phyloP scores from a whole-genome alignment of 1,140 invertebrate genomes.

The Archivesica marissinica region DNA sequence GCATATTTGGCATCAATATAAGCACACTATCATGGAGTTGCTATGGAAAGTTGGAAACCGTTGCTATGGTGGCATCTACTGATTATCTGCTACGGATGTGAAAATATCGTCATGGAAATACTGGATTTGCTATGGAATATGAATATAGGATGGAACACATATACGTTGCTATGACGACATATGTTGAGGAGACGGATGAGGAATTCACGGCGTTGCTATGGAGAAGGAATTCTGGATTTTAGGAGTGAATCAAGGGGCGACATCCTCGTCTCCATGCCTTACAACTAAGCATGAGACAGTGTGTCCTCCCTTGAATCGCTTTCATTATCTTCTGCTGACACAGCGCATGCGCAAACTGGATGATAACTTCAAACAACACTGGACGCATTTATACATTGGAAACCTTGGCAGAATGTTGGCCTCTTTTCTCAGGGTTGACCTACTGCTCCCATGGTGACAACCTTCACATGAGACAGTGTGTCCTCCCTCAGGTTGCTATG shows the following conservation, averaged over 20 bases:
- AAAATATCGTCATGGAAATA: too few species aligned
- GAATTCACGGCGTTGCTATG: not conserved
- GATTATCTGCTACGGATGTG: too few species aligned
- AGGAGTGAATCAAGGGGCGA: slow-evolving; percentile 61
- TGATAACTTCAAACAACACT: not conserved
- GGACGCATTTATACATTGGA: not conserved
- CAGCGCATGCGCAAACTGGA: not conserved
- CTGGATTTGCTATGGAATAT: too few species aligned
- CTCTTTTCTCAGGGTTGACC: slow-evolving; percentile 55
- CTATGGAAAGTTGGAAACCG: too few species aligned
- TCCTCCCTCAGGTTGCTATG: slow-evolving; percentile 70
- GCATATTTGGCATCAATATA: too few species aligned
- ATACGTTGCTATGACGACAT: too few species aligned
- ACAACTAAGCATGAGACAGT: slow-evolving; percentile 69
- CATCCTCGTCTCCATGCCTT: slow-evolving; percentile 67
- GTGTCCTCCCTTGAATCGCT: slow-evolving; percentile 72
- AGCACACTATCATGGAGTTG: too few species aligned
- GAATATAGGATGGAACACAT: too few species aligned
- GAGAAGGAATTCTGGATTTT: not conserved
- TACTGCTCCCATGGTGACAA: slow-evolving; percentile 42
- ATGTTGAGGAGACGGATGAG: not conserved
- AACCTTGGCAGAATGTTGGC: not conserved
- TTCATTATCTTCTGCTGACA: slow-evolving; percentile 17
- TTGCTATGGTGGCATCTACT: too few species aligned
- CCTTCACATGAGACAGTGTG: slow-evolving; percentile 73